Evolutionary conservation across 2,113 vertebrate species (phyloP).

Genomic region (Xenus cinereus): DNA sequence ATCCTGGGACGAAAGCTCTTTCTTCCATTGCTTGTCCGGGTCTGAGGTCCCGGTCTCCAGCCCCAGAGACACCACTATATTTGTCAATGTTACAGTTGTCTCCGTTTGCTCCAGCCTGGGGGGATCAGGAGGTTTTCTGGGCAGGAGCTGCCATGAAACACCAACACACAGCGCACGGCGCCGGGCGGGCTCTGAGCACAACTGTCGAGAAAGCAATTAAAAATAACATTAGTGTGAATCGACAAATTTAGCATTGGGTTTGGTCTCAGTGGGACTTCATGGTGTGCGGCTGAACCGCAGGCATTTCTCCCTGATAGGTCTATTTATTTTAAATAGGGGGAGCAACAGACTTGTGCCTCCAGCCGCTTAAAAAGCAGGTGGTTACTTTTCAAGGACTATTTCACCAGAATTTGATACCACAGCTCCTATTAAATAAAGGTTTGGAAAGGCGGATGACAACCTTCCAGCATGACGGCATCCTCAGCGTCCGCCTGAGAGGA

Average conservation of each 20-base stretch:
- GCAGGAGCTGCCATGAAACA: background rate
- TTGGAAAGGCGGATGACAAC: slow-evolving; percentile 70
- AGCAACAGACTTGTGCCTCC: background rate
- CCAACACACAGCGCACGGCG: accelerated
- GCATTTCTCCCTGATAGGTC: background rate
- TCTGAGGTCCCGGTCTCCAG: background rate
- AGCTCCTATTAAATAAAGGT: slow-evolving; percentile 60
- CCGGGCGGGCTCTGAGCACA: background rate
- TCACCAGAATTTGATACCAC: slow-evolving; percentile 78
- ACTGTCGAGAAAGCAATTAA: slow-evolving; percentile 39
- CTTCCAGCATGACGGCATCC: slow-evolving; percentile 73
- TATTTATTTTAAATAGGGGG: background rate
- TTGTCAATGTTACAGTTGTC: background rate
- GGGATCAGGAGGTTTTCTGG: accelerated
- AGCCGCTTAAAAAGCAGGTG: background rate
- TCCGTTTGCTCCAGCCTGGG: background rate
- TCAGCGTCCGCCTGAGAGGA: slow-evolving; percentile 76
- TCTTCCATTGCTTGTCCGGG: background rate
- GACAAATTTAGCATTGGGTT: background rate
- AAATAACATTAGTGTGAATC: background rate
- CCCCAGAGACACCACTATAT: background rate
- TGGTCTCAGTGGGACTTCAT: background rate
- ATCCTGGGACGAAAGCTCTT: background rate
- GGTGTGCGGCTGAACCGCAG: background rate
- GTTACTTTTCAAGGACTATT: slow-evolving; percentile 68